Conservation (phyloP, 1,140 invertebrate genomes). For the Pogonomyrmex californicus region DNA sequence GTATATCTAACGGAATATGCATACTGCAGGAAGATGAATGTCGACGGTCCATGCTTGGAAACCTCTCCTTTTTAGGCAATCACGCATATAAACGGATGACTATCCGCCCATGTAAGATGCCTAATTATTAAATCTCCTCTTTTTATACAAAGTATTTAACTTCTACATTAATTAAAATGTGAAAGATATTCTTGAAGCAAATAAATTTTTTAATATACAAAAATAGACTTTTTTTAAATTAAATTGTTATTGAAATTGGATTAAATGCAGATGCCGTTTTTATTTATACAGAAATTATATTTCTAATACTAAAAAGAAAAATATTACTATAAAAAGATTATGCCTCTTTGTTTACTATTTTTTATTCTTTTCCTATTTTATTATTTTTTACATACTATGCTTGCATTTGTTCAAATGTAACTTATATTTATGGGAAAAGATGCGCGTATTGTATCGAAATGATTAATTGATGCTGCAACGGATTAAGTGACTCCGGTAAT, state of each 20-base stretch:
- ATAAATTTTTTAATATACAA: background rate
- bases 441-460: slow-evolving; percentile 56
- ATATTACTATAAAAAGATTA: background rate
- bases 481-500: slow-evolving; percentile 77
- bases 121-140: background rate
- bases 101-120: background rate
- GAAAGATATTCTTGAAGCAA: background rate
- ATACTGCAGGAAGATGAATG: slow-evolving; percentile 70
- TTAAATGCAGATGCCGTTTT: no score
- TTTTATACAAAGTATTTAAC: slow-evolving; percentile 4
- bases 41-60: slow-evolving; percentile 62
- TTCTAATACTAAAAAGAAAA: slow-evolving; percentile 14
- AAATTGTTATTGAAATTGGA: no score
- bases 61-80: slow-evolving; percentile 72
- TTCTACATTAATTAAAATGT: background rate
- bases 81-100: slow-evolving; percentile 14
- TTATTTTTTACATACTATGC: no score
- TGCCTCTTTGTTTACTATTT: background rate
- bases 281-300: background rate
- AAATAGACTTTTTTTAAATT: background rate
- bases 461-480: slow-evolving; percentile 77
- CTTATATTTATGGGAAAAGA: slow-evolving; percentile 28
- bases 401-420: background rate
- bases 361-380: background rate
- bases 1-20: slow-evolving; percentile 77